Conservation (phyloP, 2,888 invertebrate species). For the Dynastes tityus region DNA sequence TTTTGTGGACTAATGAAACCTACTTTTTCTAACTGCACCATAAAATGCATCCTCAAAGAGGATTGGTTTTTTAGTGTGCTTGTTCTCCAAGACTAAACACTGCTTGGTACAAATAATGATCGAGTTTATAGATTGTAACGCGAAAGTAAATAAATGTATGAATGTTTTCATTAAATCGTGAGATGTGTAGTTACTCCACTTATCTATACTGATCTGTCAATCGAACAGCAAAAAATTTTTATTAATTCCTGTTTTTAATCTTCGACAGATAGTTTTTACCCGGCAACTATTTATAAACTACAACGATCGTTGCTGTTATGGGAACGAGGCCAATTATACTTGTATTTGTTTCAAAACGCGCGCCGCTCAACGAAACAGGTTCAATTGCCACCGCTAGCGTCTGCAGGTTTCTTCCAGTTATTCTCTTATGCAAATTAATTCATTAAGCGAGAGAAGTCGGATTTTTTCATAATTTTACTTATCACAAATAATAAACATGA, state of each 20-base stretch:
- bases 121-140: neutral
- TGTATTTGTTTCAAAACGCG: neutral
- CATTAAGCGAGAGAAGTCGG: slow-evolving; percentile 37
- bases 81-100: too few species aligned
- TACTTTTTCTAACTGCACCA: too few species aligned
- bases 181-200: neutral
- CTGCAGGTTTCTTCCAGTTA: slow-evolving; percentile 9
- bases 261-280: slow-evolving; percentile 14
- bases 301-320: slow-evolving; percentile 49
- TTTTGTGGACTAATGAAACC: too few species aligned
- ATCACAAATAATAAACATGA: neutral
- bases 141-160: neutral
- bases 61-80: too few species aligned
- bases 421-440: slow-evolving; percentile 51
- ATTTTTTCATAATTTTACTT: neutral
- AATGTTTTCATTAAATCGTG: neutral
- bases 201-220: slow-evolving; percentile 11
- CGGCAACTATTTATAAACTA: neutral
- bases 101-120: too few species aligned
- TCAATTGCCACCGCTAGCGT: slow-evolving; percentile 27
- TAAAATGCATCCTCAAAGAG: too few species aligned
- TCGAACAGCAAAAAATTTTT: neutral
- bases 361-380: slow-evolving; percentile 37
- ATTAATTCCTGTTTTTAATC: neutral
- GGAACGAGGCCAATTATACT: slow-evolving; percentile 59